A percentile compares a stretch with the other conserved stretches of the same genome.
phyloP scores from a whole-genome alignment of 2,797 vertebrate species.

The Sebastes minor region DNA sequence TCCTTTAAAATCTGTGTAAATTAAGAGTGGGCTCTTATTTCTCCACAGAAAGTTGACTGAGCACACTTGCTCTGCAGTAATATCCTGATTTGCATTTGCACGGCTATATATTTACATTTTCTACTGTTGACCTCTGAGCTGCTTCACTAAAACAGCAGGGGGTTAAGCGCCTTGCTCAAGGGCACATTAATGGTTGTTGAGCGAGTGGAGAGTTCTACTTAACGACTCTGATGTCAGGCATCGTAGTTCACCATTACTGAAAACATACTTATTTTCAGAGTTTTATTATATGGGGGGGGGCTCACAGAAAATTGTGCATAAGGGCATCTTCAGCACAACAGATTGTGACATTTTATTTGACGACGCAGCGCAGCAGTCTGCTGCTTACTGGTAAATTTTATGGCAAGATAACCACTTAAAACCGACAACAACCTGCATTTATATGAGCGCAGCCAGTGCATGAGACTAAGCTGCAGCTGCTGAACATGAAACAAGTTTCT shows the following conservation, averaged over 20 bases:
- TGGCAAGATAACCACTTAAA: slow-evolving; percentile 48
- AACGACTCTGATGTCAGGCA: slow-evolving; percentile 16
- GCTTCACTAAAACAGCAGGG: slow-evolving; percentile 28
- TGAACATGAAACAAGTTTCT: slow-evolving; percentile 57
- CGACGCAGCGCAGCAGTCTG: slow-evolving; percentile 13
- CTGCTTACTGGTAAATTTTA: slow-evolving; percentile 45
- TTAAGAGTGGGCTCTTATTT: neutral
- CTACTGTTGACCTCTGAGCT: slow-evolving; percentile 3
- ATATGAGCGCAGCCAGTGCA: slow-evolving; percentile 39
- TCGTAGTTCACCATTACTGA: neutral
- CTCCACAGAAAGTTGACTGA: slow-evolving; percentile 3
- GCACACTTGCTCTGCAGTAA: neutral
- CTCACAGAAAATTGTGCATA: slow-evolving; percentile 10
- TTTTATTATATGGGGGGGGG: slow-evolving; percentile 6
- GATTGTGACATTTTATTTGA: slow-evolving; percentile 41
- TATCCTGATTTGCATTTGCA: slow-evolving; percentile 34
- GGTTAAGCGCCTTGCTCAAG: slow-evolving; percentile 46
- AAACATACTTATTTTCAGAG: slow-evolving; percentile 7
- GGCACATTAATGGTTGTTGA: slow-evolving; percentile 31
- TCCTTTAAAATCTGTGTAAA: neutral
- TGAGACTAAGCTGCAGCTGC: slow-evolving; percentile 52
- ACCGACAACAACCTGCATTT: slow-evolving; percentile 50
- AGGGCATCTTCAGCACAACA: slow-evolving; percentile 31
- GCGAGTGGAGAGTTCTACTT: neutral
- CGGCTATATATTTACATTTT: slow-evolving; percentile 3